Base-by-base conservation (phyloP, 2,797 vertebrate genomes). In the Lepus townsendii region DNA sequence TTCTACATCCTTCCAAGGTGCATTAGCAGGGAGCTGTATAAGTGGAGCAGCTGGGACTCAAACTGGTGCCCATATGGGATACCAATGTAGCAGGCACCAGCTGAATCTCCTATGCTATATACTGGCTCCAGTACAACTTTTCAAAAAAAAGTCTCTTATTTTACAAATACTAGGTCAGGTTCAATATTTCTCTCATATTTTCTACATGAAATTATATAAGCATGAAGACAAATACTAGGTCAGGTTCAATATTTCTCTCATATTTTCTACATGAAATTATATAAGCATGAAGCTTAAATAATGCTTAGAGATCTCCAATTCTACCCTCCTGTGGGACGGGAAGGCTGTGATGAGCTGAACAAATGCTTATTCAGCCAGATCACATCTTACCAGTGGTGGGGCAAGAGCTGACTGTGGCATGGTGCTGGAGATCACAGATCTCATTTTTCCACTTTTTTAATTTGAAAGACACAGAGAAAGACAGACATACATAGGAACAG, bases 231-330 rank as follows among this genome's bases (percentile, higher is more conserved):
- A 82, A 8, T 65, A 11, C 16, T 71, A 32, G 13, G 26, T 83
- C 32, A 80, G 17, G 66, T 91, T 96, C 62, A 95, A 91, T 69
- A 83, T 47, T 32, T 83, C 60, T 91, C n/a, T 71, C 14, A n/a
- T 62, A 30, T 71, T 84, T 78, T 95, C 26, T 85, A 30, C 30
- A 83, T 57, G 30, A 73, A 85, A 71, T 35, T 88, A 63, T 47
- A 47, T 17, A 72, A 92, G 24, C 27, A 65, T 47, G 30, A 20
- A 94, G 7, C 38, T 82, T 38, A 76, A 90, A 90, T 8, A 12
- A 80, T 85, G 42, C 32, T 92, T 79, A 68, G 30, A 93, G 42
- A 60, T 12, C 50, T 52, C 90, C 71, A 79, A n/a, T 71, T 90
- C 32, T 47, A 68, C 26, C 38, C 19, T 89, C 35, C 35, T 78